Conservation (phyloP, 1,140 invertebrate species). For the Brachionus paranguensis region DNA sequence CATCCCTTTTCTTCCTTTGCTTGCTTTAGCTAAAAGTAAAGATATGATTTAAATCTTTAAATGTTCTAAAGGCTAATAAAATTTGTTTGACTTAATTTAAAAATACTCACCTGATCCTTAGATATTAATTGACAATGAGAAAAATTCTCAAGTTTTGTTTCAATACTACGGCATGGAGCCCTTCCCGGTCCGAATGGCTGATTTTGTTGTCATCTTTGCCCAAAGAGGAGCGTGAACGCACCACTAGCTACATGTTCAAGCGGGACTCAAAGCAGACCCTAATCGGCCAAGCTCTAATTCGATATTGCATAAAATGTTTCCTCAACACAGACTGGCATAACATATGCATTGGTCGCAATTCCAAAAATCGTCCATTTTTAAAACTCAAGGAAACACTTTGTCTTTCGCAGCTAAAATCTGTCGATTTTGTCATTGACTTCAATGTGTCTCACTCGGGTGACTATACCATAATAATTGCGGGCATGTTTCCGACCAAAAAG, state of each 20-base stretch:
- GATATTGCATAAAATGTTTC: background rate
- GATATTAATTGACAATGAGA: background rate
- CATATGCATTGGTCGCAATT: conserved; percentile 49
- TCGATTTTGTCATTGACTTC: conserved; percentile 60
- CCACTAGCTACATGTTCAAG: background rate
- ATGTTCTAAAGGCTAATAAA: too few relatives aligned
- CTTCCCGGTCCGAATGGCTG: background rate
- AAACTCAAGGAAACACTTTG: conserved; percentile 17
- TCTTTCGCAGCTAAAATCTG: conserved; percentile 34
- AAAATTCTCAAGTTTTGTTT: conserved; percentile 28
- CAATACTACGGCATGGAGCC: conserved; percentile 6
- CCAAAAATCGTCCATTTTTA: conserved; percentile 57
- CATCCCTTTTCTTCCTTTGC: too few relatives aligned
- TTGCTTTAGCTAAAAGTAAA: too few relatives aligned
- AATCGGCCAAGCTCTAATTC: conserved; percentile 7
- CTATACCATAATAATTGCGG: conserved; percentile 68
- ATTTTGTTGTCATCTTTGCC: background rate
- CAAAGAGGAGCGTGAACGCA: background rate
- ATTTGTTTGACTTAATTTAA: too few relatives aligned
- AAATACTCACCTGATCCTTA: background rate
- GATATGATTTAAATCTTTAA: too few relatives aligned
- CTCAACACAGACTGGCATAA: background rate
- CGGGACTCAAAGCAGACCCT: conserved; percentile 19
- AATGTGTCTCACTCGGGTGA: conserved; percentile 88
- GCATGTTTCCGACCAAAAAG: background rate